Evolutionary conservation across 2,113 vertebrate species (phyloP), one percentile per base, ranked within the genome.

Genomic region (Garra rufa): DNA sequence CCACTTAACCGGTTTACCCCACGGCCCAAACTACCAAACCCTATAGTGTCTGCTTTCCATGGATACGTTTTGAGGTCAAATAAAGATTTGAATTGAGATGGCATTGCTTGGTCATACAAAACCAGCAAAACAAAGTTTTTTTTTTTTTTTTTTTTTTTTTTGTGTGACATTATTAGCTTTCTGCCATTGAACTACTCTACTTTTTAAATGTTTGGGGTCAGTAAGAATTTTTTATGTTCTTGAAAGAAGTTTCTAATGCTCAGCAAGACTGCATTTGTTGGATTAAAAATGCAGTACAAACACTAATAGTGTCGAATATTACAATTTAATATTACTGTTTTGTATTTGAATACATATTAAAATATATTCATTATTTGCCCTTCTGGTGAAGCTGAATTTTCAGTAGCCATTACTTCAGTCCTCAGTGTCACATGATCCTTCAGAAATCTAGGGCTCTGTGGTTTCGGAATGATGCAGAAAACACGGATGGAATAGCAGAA

Each of bases 1-100:
- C 80, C 91, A 89, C 77, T 84, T 91, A 48, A 9, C 46, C 46
- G 46, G 82, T 9, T 85, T 79, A 85, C 87, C 85, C 87, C 77
- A 19, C 89, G 87, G 89, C 85, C 44, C 61, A 78, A 34, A 28
- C 70, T 75, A 44, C 50, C 19, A 41, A 73, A 10, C 77, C 30
- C 50, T 21, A 48, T 34, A 28, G 30, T 67, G 55, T 61, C 63
- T 76, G 19, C n/a, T 82, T 73, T 48, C 14, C 43, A 34, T 55
- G 73, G 28, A 43, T 75, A 38, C 71, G 38, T 38, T 43, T 15
- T 19, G 34, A 48, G 11, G 55, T 65, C 59, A 65, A 30, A 50
- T 59, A 9, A 80, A 63, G n/a, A 6, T 59, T 61, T 61, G 3
- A 79, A 63, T 61, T n/a, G 5, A 13, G 15, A 80, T 65, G 77